Evolutionary conservation across 2,113 vertebrate species (phyloP).

Genomic region (Corythoichthys intestinalis): DNA sequence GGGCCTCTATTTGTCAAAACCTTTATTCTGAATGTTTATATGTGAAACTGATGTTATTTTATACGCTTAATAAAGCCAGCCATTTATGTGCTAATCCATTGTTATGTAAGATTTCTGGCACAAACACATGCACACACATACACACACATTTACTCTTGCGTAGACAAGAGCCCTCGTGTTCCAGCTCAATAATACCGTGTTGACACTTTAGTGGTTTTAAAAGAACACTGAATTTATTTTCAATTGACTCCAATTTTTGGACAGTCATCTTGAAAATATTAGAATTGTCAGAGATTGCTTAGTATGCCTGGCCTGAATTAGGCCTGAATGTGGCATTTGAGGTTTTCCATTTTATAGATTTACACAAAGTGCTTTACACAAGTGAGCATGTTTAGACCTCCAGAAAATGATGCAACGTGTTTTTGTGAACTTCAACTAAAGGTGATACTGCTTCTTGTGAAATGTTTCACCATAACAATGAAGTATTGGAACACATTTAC

Average conservation of each 20-base stretch:
- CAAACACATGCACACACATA: background rate
- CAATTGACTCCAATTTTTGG: background rate
- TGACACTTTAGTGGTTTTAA: conserved; percentile 1
- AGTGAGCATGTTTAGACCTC: background rate
- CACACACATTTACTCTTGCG: background rate
- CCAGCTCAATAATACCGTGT: background rate
- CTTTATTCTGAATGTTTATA: conserved; percentile 2
- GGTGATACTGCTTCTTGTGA: conserved; percentile 6
- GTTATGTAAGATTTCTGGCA: conserved; percentile 31
- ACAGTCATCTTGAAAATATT: background rate
- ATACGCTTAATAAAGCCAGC: conserved; percentile 39
- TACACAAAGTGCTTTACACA: background rate
- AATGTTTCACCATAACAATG: background rate
- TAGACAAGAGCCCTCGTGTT: background rate
- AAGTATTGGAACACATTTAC: conserved; percentile 1
- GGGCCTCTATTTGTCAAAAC: background rate
- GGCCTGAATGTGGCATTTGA: conserved; percentile 1
- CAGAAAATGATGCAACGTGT: background rate
- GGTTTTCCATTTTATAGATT: conserved; percentile 12
- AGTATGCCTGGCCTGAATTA: background rate
- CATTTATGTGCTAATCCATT: conserved; percentile 41
- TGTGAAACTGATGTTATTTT: conserved; percentile 34
- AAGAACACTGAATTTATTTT: background rate
- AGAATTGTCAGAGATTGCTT: background rate
- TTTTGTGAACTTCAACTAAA: conserved; percentile 8